phyloP scores from a whole-genome alignment of 2,797 vertebrate species.

The Ctenopoma kingsleyae region DNA sequence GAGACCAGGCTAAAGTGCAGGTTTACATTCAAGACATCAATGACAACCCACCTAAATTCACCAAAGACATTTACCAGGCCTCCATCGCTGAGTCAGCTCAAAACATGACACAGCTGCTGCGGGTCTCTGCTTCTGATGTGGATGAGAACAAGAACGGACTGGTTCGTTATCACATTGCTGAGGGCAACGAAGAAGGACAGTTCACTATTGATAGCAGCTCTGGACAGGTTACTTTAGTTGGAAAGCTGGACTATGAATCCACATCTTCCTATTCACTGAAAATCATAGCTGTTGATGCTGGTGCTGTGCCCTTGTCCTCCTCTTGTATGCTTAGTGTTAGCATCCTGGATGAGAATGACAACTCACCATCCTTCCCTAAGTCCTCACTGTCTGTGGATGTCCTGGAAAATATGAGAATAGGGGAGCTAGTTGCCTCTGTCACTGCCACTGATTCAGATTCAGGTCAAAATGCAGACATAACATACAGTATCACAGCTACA shows the following conservation, averaged over 20 bases:
- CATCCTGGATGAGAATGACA: slow-evolving; percentile 97
- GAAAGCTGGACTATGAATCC: slow-evolving; percentile 92
- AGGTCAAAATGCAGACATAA: slow-evolving; percentile 94
- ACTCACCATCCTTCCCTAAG: slow-evolving; percentile 93
- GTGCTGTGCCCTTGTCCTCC: slow-evolving; percentile 87
- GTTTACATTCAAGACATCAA: slow-evolving; percentile 97
- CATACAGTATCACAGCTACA: slow-evolving; percentile 92
- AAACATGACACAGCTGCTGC: slow-evolving; percentile 93
- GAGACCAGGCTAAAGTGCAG: slow-evolving; percentile 96
- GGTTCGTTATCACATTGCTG: slow-evolving; percentile 89
- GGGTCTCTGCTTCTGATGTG: slow-evolving; percentile 95
- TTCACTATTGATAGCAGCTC: slow-evolving; percentile 90
- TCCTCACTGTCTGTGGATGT: slow-evolving; percentile 91
- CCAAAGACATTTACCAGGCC: slow-evolving; percentile 97
- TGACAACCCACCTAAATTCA: slow-evolving; percentile 95
- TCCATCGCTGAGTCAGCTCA: slow-evolving; percentile 93
- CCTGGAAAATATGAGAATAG: slow-evolving; percentile 96
- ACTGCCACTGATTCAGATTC: slow-evolving; percentile 95
- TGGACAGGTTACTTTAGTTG: slow-evolving; percentile 93
- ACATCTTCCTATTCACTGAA: slow-evolving; percentile 91
- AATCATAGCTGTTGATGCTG: slow-evolving; percentile 93
- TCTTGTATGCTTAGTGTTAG: slow-evolving; percentile 93
- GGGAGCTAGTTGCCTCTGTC: slow-evolving; percentile 94
- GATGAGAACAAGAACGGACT: slow-evolving; percentile 94
- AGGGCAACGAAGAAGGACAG: slow-evolving; percentile 93